Base-by-base conservation (phyloP, 1,140 invertebrate genomes). In the Manduca sexta region DNA sequence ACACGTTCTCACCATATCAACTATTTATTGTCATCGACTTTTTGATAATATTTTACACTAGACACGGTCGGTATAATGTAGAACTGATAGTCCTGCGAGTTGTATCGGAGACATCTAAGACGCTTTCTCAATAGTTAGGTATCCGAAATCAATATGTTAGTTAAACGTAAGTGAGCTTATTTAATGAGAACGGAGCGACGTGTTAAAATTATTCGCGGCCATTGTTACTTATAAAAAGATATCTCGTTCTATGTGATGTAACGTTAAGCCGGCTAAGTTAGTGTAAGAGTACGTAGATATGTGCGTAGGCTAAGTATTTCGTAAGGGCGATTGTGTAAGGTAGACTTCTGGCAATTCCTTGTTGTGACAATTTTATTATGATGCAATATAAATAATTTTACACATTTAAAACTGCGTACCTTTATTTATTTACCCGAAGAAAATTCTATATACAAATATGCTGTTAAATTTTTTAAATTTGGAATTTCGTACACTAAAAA, bases 211-310 rank as follows among this genome's bases (percentile, higher is more conserved):
- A 52, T 64, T 60, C 52, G 74, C 70, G 73, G 70, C 66, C 64
- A 60, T 70, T 78, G 65, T 74, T 75, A 74, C 74, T 78, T 78
- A 78, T 70, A 56, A 61, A 69, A 71, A 66, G 60, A 67, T 74
- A 81, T 84, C 78, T 84, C 78, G 77, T 78, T 84, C 65, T 75
- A 77, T 84, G 80, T 84, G 80, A 84, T 82, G 74, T 84, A 80
- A 75, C 55, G 45, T 77, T 70, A 74, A 77, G 70, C 72, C 48
- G 59, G 49, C 47, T 65, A 66, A 59, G 50, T 56, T 68, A 71
- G 59, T 49, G 35, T 78, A 74, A 74, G 68, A 59, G 56, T 71
- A 64, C 40, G 37, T 69, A 65, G 60, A 31, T 43, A 44, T 33
- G 31, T 15, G 16, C 31, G 43, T 73, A 72, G 55, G 39, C 44